A percentile compares a stretch with the other conserved stretches of the same genome.
These are phyloP conservation scores for Zaprionus bogoriensis DNA, from an alignment of 2,888 invertebrate genomes.

Conservation along the genomic window DNA sequence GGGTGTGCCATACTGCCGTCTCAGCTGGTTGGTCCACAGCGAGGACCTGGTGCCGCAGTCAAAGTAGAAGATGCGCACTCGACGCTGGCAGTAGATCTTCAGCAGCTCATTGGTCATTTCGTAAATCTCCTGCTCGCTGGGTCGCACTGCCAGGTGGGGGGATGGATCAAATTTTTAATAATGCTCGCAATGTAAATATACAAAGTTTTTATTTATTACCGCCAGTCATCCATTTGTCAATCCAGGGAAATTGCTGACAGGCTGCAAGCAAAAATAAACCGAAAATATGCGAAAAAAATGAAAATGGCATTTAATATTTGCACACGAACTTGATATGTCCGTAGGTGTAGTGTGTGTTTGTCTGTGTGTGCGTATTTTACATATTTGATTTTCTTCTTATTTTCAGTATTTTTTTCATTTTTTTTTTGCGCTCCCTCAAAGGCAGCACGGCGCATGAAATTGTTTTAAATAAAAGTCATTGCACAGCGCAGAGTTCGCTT, in stretches of 20 bases:
- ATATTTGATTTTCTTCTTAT: conserved; percentile 48
- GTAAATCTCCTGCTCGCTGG: conserved; percentile 78
- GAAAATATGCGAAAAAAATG: conserved; percentile 39
- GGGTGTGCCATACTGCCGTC: conserved; percentile 71
- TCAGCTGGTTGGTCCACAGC: conserved; percentile 77
- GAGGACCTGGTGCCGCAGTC: conserved; percentile 77
- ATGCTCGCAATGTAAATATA: conserved; percentile 59
- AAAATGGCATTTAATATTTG: conserved; percentile 72
- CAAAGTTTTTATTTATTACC: conserved; percentile 68
- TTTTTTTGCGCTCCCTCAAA: conserved; percentile 33
- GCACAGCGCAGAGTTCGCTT: conserved; percentile 64
- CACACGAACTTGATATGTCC: conserved; percentile 58
- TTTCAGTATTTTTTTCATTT: conserved; percentile 17
- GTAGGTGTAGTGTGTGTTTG: conserved; percentile 2
- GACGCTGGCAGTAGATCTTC: conserved; percentile 74
- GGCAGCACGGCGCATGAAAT: conserved; percentile 52
- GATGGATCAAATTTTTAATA: conserved; percentile 63
- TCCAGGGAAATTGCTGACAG: conserved; percentile 80
- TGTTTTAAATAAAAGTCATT: conserved; percentile 74
- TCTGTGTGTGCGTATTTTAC: conserved; percentile 31
- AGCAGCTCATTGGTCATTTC: conserved; percentile 79
- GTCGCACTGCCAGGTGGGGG: conserved; percentile 55
- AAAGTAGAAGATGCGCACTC: conserved; percentile 78
- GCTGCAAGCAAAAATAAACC: conserved; percentile 61
- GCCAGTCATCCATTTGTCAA: conserved; percentile 68